Evolutionary conservation across 2,888 invertebrate genomes (phyloP), one percentile per base, ranked within the genome.

Genomic region (Hermaeophaga mercurialis): DNA sequence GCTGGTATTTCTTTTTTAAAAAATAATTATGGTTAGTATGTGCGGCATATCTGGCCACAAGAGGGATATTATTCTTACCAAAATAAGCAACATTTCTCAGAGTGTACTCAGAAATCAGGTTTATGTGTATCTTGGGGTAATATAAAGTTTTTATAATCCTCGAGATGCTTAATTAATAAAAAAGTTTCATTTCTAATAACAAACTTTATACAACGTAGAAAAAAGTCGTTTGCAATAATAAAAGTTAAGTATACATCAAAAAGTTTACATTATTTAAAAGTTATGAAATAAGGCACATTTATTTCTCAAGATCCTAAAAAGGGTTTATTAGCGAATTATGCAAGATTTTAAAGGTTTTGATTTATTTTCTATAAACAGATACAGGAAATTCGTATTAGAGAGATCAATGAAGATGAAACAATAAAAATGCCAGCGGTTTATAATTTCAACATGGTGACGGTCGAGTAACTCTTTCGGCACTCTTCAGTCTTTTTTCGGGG

Each of bases 361-460:
- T n/a, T n/a, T n/a, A n/a, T n/a, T n/a, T n/a, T n/a, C n/a, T n/a
- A n/a, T n/a, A n/a, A 33, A 12, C 33, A 2, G 33, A 3, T 33
- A 31, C 38, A 38, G 28, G 52, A 44, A 33, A 43, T 43, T 44
- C 34, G 28, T 28, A 54, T 54, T 19, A 38, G 12, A 24, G 14
- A 46, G 36, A 39, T 39, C 28, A 38, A 8, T 12, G 12, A 33
- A 3, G 12, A 7, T 14, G 28, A 38, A 54, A 54, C 45, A 45
- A 31, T 52, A 44, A 52, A 52, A 44, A 17, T 31, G 34, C 39
- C 38, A 15, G 46, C 31, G 53, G 53, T 54, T 54, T 54, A 28
- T 39, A 45, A 54, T 54, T 46, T 39, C 45, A 26, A 54, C 38
- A 46, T 38, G 19, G 39, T 17, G 11, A 36, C 18, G 53, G 38